These are phyloP conservation scores for Tenrec ecaudatus DNA, from an alignment of 2,113 vertebrate species.

Conservation along the genomic window DNA sequence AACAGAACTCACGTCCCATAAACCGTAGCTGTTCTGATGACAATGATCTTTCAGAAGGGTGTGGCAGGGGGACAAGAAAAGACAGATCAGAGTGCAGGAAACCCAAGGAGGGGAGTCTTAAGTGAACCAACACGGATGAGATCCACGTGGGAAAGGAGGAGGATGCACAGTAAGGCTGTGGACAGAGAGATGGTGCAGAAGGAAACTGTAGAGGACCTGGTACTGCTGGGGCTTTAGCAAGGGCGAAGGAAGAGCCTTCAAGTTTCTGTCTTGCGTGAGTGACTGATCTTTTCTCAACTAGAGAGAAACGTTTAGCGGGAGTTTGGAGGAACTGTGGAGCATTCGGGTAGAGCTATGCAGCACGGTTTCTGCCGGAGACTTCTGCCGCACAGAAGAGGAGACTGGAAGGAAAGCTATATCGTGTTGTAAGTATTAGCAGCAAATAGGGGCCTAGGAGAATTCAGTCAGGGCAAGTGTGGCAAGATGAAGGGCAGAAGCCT, in stretches of 20 bases:
- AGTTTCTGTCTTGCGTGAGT: background rate
- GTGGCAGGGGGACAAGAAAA: background rate
- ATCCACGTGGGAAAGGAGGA: background rate
- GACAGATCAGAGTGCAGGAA: too few species aligned
- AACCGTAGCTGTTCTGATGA: too few species aligned
- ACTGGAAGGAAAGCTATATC: background rate
- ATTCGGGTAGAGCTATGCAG: background rate
- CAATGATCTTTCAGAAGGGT: background rate
- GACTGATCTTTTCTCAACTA: background rate
- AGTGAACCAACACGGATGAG: background rate
- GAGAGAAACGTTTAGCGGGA: background rate
- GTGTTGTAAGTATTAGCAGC: fast-evolving
- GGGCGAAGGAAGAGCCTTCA: background rate
- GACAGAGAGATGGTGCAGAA: background rate
- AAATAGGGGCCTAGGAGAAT: background rate
- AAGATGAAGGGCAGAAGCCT: background rate
- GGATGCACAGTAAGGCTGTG: background rate
- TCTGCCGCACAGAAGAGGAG: background rate
- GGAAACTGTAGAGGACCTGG: background rate
- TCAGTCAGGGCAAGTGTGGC: background rate
- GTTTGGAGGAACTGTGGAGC: background rate
- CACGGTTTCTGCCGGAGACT: too few species aligned
- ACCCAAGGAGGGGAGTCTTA: background rate
- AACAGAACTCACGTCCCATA: background rate
- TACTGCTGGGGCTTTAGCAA: background rate